Percentiles rank a stretch among this genome's conserved stretches.
These are phyloP conservation scores for Eueremaeus valkanovi DNA, from an alignment of 2,888 invertebrate species.

Conservation along the genomic window DNA sequence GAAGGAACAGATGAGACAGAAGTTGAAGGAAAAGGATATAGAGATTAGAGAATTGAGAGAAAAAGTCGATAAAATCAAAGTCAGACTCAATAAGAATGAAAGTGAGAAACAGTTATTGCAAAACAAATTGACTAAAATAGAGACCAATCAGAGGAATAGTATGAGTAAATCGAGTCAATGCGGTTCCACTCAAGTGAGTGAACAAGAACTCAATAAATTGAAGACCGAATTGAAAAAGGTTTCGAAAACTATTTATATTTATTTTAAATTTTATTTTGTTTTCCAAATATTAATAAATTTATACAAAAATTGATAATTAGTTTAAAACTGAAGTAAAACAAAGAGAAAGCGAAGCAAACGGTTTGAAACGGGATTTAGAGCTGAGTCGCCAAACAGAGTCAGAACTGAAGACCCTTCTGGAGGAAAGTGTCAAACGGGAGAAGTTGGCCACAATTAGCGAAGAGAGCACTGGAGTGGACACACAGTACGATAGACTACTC, in stretches of 20 bases:
- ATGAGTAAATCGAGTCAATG: neutral
- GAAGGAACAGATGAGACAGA: neutral
- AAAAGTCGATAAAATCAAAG: constrained; percentile 20
- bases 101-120: constrained; percentile 16
- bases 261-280: constrained; percentile 2
- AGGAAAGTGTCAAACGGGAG: neutral
- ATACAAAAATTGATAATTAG: neutral
- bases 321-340: neutral
- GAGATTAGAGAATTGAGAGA: constrained; percentile 1
- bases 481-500: constrained; percentile 23
- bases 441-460: constrained; percentile 11
- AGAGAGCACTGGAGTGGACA: neutral
- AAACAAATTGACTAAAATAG: neutral
- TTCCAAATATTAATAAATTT: neutral
- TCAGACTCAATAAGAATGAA: constrained; percentile 13
- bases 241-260: neutral
- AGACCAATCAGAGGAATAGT: neutral
- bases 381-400: neutral
- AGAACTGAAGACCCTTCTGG: neutral
- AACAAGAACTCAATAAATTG: neutral
- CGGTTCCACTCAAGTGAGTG: neutral
- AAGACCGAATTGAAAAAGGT: neutral
- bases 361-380: neutral
- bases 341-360: neutral
- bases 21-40: constrained; percentile 8